These are phyloP conservation scores for Aphelocoma coerulescens DNA, from an alignment of 2,113 vertebrate genomes.

Conservation along the genomic window DNA sequence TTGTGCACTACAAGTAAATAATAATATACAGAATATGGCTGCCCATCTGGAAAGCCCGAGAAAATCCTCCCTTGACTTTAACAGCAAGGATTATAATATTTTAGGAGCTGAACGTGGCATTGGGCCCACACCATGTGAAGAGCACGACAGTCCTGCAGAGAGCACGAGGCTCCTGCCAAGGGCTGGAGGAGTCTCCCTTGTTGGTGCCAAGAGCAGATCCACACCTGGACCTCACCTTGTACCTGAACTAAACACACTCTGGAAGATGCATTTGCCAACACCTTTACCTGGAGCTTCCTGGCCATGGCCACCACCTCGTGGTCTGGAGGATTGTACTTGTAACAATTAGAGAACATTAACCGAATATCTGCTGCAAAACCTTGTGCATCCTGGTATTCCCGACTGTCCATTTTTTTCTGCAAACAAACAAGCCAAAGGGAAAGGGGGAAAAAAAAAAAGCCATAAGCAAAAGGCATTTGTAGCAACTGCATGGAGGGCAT, in stretches of 20 bases:
- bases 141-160: background rate
- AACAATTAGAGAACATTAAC: slow-evolving; percentile 98
- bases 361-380: slow-evolving; percentile 90
- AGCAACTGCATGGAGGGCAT: background rate
- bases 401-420: slow-evolving; percentile 91
- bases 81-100: background rate
- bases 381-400: slow-evolving; percentile 89
- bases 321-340: slow-evolving; percentile 96
- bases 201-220: background rate
- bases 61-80: background rate
- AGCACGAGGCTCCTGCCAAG: background rate
- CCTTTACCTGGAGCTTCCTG: slow-evolving; percentile 88
- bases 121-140: background rate
- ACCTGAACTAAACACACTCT: background rate
- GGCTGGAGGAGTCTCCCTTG: background rate
- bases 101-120: fast-evolving
- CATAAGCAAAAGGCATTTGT: slow-evolving; percentile 25
- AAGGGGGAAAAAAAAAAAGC: background rate
- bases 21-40: background rate
- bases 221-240: background rate
- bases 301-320: slow-evolving; percentile 90
- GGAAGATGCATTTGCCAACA: background rate
- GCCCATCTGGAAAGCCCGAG: background rate
- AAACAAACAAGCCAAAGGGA: slow-evolving; percentile 35
- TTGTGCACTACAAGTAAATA: background rate